phyloP scores from a whole-genome alignment of 2,113 vertebrate genomes.

The Gnathonemus echidnorhynchus region DNA sequence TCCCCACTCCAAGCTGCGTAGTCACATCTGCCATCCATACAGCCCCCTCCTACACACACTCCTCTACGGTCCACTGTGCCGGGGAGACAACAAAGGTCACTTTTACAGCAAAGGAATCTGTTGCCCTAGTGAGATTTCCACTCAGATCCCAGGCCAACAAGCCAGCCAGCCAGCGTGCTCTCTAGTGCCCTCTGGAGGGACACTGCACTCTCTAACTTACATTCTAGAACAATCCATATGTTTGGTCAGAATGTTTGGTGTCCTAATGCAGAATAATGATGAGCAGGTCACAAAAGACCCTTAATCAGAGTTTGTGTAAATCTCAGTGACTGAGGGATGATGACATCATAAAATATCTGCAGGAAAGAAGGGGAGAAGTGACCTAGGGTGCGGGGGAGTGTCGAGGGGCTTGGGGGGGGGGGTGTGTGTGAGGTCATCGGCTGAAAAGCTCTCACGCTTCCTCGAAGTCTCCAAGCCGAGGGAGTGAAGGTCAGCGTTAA shows the following conservation, averaged over 20 bases:
- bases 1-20: neutral
- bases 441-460: neutral
- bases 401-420: neutral
- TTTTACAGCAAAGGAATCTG: slow-evolving; percentile 54
- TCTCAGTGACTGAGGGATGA: neutral
- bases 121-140: slow-evolving; percentile 47
- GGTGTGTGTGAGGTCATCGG: neutral
- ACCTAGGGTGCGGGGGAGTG: neutral
- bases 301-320: neutral
- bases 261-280: neutral
- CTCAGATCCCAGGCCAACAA: slow-evolving; percentile 12
- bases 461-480: neutral
- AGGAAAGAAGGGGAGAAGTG: neutral
- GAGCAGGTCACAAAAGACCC: neutral
- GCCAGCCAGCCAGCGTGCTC: neutral
- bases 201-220: neutral
- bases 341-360: neutral
- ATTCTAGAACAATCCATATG: neutral
- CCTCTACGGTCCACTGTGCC: neutral
- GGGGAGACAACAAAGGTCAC: slow-evolving; percentile 45
- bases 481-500: neutral
- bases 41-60: slow-evolving; percentile 26
- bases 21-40: slow-evolving; percentile 43
- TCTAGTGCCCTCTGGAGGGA: neutral
- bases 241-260: neutral